phyloP scores from a whole-genome alignment of 2,888 invertebrate species.

The Drosophila prostipennis region DNA sequence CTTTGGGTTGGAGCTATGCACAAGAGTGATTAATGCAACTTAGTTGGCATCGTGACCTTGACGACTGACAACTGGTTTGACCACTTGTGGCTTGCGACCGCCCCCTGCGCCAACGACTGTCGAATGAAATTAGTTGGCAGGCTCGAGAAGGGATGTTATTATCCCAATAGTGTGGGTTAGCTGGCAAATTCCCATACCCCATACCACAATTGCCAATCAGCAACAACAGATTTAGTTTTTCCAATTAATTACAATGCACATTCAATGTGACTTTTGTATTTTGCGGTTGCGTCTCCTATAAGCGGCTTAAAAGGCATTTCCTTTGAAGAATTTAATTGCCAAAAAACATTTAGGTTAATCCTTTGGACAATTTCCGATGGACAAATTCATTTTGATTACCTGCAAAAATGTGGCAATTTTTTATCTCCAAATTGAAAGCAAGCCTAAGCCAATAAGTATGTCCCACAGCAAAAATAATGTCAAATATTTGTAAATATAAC shows the following conservation, averaged over 20 bases:
- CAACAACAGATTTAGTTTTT: slow-evolving; percentile 1
- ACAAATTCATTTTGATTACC: background rate
- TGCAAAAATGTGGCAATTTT: background rate
- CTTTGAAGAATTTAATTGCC: slow-evolving; percentile 11
- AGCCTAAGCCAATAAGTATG: too few relatives aligned
- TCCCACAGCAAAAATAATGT: too few relatives aligned
- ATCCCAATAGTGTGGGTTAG: background rate
- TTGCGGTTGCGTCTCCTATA: slow-evolving; percentile 6
- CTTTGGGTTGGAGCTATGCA: background rate
- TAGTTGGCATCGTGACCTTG: background rate
- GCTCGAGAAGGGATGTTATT: background rate
- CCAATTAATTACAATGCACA: slow-evolving; percentile 13
- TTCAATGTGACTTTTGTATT: slow-evolving; percentile 3
- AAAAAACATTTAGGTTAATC: slow-evolving; percentile 7
- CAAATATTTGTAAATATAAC: too few relatives aligned
- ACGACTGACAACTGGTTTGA: background rate
- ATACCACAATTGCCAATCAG: background rate
- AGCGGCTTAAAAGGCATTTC: slow-evolving; percentile 11
- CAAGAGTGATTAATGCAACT: slow-evolving; percentile 6
- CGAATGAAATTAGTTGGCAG: background rate
- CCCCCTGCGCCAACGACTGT: background rate
- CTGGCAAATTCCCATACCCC: background rate
- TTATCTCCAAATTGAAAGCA: too few relatives aligned
- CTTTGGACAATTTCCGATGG: slow-evolving; percentile 1
- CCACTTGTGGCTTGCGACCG: background rate